Percentiles rank a stretch among this genome's conserved stretches.
phyloP scores from a whole-genome alignment of 2,113 vertebrate species.

The Pitta sordida region DNA sequence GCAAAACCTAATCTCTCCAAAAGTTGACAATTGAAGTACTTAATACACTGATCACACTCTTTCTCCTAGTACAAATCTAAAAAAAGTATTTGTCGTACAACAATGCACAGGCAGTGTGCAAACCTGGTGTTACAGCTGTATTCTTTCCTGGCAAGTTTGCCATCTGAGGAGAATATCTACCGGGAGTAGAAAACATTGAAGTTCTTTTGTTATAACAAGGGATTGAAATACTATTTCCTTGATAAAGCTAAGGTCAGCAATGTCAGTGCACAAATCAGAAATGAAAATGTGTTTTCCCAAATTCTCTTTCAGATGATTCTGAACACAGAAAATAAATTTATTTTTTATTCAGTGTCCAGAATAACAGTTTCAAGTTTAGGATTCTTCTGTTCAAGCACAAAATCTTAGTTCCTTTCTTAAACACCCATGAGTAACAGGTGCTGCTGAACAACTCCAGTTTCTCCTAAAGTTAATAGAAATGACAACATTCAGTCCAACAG shows the following conservation, averaged over 20 bases:
- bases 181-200: background rate
- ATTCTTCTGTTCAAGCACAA: background rate
- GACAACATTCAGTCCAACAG: background rate
- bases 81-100: background rate
- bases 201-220: rapidly evolving
- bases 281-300: background rate
- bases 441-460: background rate
- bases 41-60: background rate
- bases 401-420: background rate
- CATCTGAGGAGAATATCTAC: background rate
- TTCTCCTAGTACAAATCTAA: background rate
- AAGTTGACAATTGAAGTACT: background rate
- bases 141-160: background rate
- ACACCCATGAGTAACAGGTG: background rate
- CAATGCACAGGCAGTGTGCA: background rate
- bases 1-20: background rate
- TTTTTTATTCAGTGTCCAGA: background rate
- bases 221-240: background rate
- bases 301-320: background rate
- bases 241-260: background rate
- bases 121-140: background rate
- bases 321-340: background rate
- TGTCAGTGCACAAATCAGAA: background rate
- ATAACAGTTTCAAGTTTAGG: background rate
- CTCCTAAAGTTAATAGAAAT: background rate